Evolutionary conservation across 92 coral and sea anemone species (phyloP).

Genomic region (Bergia puertoricense): DNA sequence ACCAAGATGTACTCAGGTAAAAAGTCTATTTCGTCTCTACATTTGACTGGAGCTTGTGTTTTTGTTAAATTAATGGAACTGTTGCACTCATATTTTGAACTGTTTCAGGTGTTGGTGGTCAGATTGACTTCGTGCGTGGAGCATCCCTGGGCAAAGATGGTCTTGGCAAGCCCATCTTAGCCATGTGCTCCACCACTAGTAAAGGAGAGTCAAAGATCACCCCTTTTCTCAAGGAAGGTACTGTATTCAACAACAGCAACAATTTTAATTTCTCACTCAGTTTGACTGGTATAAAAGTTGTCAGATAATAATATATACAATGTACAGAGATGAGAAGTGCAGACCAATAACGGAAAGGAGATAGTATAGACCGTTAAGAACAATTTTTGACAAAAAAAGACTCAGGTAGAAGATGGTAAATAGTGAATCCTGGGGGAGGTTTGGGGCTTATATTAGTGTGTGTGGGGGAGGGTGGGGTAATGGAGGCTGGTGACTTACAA

Average conservation of each 20-base stretch:
- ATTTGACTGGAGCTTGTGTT: neutral
- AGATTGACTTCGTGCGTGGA: conserved; percentile 88
- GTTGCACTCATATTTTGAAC: neutral
- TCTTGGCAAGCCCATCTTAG: conserved; percentile 94
- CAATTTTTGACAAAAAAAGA: too few relatives aligned
- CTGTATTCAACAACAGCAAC: neutral
- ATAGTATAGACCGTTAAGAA: too few relatives aligned
- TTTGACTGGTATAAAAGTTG: too few relatives aligned
- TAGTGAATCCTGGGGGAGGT: too few relatives aligned
- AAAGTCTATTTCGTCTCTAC: neutral
- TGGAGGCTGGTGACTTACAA: too few relatives aligned
- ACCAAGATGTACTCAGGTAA: conserved; percentile 92
- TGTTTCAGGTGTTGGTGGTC: conserved; percentile 92
- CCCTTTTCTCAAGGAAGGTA: conserved; percentile 90
- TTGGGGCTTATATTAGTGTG: too few relatives aligned
- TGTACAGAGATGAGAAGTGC: too few relatives aligned
- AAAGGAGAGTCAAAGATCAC: conserved; percentile 89
- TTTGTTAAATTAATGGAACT: neutral
- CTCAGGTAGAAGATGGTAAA: too few relatives aligned
- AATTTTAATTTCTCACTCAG: too few relatives aligned
- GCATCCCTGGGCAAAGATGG: conserved; percentile 92
- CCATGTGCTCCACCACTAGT: conserved; percentile 83
- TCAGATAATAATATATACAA: too few relatives aligned
- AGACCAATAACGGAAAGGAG: too few relatives aligned
- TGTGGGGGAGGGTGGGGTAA: too few relatives aligned